These are phyloP conservation scores for Neolamprologus devosi DNA, from an alignment of 2,113 vertebrate genomes.

Conservation along the genomic window DNA sequence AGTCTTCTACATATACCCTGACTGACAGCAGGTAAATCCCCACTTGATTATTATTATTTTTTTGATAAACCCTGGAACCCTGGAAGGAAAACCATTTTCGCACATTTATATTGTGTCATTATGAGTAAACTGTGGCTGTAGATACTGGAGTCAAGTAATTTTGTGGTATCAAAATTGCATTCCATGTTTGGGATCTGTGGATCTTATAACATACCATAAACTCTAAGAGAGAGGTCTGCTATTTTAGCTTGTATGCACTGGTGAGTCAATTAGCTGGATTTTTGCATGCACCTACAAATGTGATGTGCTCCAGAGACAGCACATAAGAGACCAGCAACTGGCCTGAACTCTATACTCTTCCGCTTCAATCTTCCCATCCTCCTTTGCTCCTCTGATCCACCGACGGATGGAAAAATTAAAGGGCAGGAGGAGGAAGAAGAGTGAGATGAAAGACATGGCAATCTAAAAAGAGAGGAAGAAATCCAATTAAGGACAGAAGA, in stretches of 20 bases:
- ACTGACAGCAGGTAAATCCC: neutral
- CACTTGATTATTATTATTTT: neutral
- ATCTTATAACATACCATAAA: neutral
- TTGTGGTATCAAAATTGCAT: neutral
- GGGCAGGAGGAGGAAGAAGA: neutral
- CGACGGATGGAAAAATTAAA: neutral
- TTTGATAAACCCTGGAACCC: neutral
- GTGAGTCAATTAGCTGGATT: constrained; percentile 29
- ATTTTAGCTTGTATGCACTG: neutral
- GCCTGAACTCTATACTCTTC: constrained; percentile 8
- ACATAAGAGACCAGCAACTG: neutral
- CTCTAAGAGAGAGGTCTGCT: neutral
- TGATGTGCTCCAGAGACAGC: neutral
- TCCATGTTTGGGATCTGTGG: neutral
- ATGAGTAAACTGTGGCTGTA: neutral
- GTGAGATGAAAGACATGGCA: constrained; percentile 41
- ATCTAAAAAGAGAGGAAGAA: constrained; percentile 34
- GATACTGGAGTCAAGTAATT: neutral
- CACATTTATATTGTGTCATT: neutral
- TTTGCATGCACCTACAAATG: neutral
- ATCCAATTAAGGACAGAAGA: constrained; percentile 48
- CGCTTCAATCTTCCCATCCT: neutral
- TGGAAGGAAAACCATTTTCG: neutral
- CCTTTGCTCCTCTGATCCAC: constrained; percentile 23
- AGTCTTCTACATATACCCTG: neutral